Conservation (phyloP, 92 coral and sea anemone species). For the Bergia sp. region DNA sequence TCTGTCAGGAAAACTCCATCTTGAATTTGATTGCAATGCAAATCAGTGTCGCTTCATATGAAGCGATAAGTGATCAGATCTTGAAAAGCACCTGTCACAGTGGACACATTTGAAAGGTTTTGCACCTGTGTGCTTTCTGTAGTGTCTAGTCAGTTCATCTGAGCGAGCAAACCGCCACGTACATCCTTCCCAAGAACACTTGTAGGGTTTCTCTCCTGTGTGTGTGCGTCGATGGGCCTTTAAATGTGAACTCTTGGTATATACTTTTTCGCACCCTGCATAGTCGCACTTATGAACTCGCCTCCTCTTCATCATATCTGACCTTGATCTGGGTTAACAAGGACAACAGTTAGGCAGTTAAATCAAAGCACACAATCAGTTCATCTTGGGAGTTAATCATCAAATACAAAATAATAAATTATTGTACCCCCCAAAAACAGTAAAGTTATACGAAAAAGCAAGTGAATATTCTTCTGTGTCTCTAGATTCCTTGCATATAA, state of each 20-base stretch:
- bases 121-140: conserved; percentile 98
- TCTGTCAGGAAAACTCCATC: conserved; percentile 12
- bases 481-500: too few relatives aligned
- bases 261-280: conserved; percentile 98
- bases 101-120: conserved; percentile 98
- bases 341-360: neutral
- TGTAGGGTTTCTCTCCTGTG: conserved; percentile 99
- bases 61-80: conserved; percentile 98
- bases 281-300: conserved; percentile 97
- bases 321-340: conserved; percentile 50
- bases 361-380: neutral
- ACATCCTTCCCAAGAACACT: conserved; percentile 99
- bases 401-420: too few relatives aligned
- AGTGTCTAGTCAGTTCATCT: conserved; percentile 99
- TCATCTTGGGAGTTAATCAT: too few relatives aligned
- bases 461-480: neutral
- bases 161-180: conserved; percentile 99
- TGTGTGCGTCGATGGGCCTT: conserved; percentile 99
- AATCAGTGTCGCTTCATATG: conserved; percentile 99
- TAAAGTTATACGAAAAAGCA: neutral
- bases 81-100: conserved; percentile 97
- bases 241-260: conserved; percentile 98
- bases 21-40: conserved; percentile 9
- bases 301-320: conserved; percentile 85
- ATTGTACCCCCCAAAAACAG: too few relatives aligned